A percentile compares a stretch with the other conserved stretches of the same genome.
Conservation (phyloP, 2,797 vertebrate species). For the Podargus strigoides region DNA sequence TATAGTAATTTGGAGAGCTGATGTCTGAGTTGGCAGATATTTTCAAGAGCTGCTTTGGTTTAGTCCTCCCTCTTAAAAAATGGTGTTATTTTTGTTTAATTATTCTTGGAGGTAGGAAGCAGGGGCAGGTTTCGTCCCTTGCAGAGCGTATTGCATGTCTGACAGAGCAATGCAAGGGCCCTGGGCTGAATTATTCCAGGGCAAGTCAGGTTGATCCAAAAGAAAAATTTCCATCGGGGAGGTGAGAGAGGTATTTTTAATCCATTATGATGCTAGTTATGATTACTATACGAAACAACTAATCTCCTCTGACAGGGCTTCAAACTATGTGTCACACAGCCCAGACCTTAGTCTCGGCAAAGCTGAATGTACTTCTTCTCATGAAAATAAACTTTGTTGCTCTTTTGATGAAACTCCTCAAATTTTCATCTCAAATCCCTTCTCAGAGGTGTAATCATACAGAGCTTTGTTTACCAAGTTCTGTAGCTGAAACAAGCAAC, state of each 20-base stretch:
- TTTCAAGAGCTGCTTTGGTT: conserved; percentile 17
- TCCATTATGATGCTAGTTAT: conserved; percentile 15
- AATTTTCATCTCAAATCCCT: conserved; percentile 43
- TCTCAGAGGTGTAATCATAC: conserved; percentile 50
- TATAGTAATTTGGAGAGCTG: not conserved
- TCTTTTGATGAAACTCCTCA: conserved; percentile 11
- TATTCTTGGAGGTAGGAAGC: not conserved
- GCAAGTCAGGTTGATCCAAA: not conserved
- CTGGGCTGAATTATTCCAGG: not conserved
- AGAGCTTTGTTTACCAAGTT: conserved; percentile 48
- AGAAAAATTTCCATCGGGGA: not conserved
- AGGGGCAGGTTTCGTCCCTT: not conserved
- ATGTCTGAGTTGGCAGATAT: not conserved
- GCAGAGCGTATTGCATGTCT: not conserved
- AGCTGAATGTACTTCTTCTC: not conserved
- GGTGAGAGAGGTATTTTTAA: not conserved
- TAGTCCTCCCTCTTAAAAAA: not conserved
- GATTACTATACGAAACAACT: conserved; percentile 24
- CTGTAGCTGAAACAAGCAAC: conserved; percentile 42
- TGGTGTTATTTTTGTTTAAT: not conserved
- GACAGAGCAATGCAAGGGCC: not conserved
- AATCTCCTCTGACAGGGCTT: conserved; percentile 31
- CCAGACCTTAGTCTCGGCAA: not conserved
- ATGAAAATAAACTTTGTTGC: conserved; percentile 24
- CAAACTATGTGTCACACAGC: not conserved